Conservation (phyloP, 2,113 vertebrate species). For the Colinus virginianus region DNA sequence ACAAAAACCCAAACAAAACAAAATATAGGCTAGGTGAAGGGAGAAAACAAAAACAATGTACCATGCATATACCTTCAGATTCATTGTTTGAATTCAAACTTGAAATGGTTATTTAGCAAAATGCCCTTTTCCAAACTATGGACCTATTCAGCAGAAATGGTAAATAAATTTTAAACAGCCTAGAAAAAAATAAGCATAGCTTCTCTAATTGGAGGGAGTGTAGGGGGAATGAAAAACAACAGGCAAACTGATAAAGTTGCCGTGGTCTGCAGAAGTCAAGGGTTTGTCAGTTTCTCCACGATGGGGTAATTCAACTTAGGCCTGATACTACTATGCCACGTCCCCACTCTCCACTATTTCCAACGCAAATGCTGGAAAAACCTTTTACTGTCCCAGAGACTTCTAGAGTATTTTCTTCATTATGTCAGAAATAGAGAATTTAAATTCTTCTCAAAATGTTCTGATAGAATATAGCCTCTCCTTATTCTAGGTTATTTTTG, state of each 20-base stretch:
- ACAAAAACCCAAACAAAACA: not conserved
- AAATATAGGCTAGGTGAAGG: not conserved
- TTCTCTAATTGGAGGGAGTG: not conserved
- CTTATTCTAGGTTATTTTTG: not conserved
- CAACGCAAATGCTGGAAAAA: not conserved
- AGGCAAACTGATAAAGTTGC: not conserved
- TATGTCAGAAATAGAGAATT: not conserved
- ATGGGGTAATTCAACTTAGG: not conserved
- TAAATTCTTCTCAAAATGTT: not conserved
- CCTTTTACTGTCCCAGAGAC: not conserved
- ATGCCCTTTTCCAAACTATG: slow-evolving; percentile 39
- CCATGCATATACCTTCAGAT: slow-evolving; percentile 62
- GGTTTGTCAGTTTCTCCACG: not conserved
- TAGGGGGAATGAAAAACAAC: not conserved
- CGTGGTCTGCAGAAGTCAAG: not conserved
- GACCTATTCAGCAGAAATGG: slow-evolving; percentile 79
- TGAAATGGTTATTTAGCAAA: slow-evolving; percentile 42
- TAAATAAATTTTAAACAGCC: not conserved
- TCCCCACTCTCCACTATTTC: not conserved
- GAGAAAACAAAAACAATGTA: slow-evolving; percentile 24
- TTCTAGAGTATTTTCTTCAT: not conserved
- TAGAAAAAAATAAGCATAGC: not conserved
- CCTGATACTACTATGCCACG: not conserved
- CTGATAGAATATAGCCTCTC: not conserved
- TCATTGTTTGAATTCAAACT: slow-evolving; percentile 69